Evolutionary conservation across 2,797 vertebrate genomes (phyloP), one percentile per base, ranked within the genome.

Genomic region (Neoniphon sammara): DNA sequence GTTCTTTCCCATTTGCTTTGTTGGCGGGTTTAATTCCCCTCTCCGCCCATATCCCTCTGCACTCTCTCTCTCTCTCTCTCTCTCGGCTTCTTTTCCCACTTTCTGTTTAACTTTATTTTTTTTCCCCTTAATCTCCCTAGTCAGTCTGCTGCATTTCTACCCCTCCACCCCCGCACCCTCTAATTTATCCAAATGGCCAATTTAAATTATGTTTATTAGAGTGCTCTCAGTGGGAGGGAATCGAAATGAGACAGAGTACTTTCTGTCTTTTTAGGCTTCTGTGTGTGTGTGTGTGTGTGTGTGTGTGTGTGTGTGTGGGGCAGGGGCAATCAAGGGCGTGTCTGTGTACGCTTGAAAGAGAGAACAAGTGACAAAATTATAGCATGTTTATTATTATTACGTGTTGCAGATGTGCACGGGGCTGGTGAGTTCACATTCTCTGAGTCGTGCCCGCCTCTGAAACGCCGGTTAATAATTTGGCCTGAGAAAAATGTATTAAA

Each of bases 161-260:
- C 42, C 17, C 52, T 6, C 36, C 55, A 46, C 42, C 50, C 73
- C 57, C 80, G 1, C 77, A 76, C 60, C 36, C 75, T 81, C 74
- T 80, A 82, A 75, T 85, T 86, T 82, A 86, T 87, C 61, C 73
- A 76, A 87, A 88, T 68, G 52, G 66, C 71, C 67, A 82, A 80
- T 89, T 90, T 85, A 85, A 88, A 85, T 87, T 57, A 85, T 85
- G 77, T 83, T 86, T 86, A 82, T 89, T 81, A 84, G 71, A 74
- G 44, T 61, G 77, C 66, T 81, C 50, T 68, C 78, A 73, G 84
- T 70, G 65, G 84, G 72, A 75, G 75, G 62, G 50, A 72, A 23
- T 46, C 20, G 50, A 82, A 86, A 85, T 81, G 58, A 77, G 39
- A 80, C 11, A 6, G 52, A 75, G 34, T 57, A 20, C 70, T 65